A percentile compares a stretch with the other conserved stretches of the same genome.
These are phyloP conservation scores for Phortica magna DNA, from an alignment of 2,888 invertebrate genomes.

Conservation along the genomic window DNA sequence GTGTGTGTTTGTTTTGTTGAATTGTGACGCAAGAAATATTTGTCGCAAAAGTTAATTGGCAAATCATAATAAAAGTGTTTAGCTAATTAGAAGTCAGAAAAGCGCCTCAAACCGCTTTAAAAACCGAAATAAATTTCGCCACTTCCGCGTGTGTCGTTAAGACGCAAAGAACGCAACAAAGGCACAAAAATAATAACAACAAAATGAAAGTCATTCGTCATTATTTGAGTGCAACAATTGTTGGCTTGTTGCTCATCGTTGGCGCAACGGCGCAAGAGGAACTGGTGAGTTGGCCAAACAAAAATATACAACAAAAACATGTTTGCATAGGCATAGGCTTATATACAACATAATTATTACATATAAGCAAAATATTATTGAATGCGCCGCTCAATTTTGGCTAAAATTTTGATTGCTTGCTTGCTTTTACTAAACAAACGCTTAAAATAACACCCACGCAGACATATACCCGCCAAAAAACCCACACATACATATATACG, in stretches of 20 bases:
- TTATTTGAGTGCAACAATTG: conserved; percentile 62
- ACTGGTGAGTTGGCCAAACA: conserved; percentile 49
- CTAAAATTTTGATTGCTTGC: not conserved
- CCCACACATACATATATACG: not conserved
- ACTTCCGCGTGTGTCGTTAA: not conserved
- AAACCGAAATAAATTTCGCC: not conserved
- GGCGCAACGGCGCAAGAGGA: conserved; percentile 40
- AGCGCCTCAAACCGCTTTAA: not conserved
- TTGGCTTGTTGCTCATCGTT: conserved; percentile 60
- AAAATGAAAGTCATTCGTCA: conserved; percentile 38
- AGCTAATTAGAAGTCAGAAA: not conserved
- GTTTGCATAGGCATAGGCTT: no score
- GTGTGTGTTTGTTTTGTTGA: not conserved
- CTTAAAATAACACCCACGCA: conserved; percentile 8
- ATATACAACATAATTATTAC: no score
- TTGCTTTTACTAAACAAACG: conserved; percentile 8
- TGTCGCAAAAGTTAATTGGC: not conserved
- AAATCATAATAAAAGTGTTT: not conserved
- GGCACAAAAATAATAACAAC: conserved; percentile 35
- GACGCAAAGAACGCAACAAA: not conserved
- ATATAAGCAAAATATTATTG: not conserved
- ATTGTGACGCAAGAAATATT: not conserved
- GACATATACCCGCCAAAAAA: not conserved
- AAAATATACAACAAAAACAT: not conserved
- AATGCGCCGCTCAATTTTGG: not conserved